Percentiles rank a stretch among this genome's conserved stretches.
These are phyloP conservation scores for Cathartes aura DNA, from an alignment of 2,113 vertebrate genomes.

Conservation along the genomic window DNA sequence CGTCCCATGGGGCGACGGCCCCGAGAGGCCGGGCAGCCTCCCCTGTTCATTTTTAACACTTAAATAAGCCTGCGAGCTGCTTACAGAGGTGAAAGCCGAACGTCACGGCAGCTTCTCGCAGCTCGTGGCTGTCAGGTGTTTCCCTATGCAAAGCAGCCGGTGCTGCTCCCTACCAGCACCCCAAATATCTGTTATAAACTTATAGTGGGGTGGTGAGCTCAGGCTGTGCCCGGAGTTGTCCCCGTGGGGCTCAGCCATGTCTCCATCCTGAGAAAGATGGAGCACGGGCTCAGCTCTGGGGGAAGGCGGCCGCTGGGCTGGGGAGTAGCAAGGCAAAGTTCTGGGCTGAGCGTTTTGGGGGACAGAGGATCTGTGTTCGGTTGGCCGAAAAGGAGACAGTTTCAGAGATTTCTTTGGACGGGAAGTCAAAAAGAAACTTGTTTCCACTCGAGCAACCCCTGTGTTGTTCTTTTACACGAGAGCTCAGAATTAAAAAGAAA, in stretches of 20 bases:
- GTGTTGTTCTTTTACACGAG: not conserved
- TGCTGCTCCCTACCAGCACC: not conserved
- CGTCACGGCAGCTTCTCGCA: rapidly evolving
- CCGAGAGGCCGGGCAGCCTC: not conserved
- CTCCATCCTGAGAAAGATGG: not conserved
- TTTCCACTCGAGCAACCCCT: not conserved
- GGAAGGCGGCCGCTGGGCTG: not conserved
- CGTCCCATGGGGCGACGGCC: not conserved
- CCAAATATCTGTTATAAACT: not conserved
- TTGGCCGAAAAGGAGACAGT: not conserved
- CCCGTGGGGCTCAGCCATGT: rapidly evolving
- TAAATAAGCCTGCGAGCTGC: not conserved
- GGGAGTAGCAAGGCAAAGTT: rapidly evolving
- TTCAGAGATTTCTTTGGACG: not conserved
- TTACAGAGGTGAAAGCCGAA: not conserved
- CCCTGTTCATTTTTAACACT: not conserved
- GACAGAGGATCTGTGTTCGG: not conserved
- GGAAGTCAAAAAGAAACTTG: not conserved
- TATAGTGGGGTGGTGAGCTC: rapidly evolving
- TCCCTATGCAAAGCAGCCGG: not conserved
- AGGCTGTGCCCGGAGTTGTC: not conserved
- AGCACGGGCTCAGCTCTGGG: not conserved
- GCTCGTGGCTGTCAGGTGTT: not conserved
- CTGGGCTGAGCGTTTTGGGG: not conserved
- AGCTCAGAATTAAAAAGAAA: not conserved